A percentile compares a stretch with the other conserved stretches of the same genome.
These are phyloP conservation scores for Drosophila bipectinata DNA, from an alignment of 1,140 invertebrate genomes.

Conservation along the genomic window DNA sequence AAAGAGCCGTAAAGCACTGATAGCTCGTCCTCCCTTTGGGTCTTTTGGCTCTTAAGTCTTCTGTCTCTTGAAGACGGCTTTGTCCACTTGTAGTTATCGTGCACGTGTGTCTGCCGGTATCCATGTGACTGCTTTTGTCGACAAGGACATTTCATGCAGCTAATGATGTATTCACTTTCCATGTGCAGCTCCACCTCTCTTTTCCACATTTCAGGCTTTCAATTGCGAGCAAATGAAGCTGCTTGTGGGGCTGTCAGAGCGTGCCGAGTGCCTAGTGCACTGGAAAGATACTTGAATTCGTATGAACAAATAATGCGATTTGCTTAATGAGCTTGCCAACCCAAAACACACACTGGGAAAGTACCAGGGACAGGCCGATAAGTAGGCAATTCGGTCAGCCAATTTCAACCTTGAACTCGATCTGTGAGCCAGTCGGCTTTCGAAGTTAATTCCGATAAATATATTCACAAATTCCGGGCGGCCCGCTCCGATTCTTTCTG, in stretches of 20 bases:
- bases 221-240: constrained; percentile 73
- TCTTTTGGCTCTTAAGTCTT: constrained; percentile 42
- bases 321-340: constrained; percentile 66
- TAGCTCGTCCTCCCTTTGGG: constrained; percentile 17
- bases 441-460: constrained; percentile 61
- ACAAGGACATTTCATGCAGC: constrained; percentile 72
- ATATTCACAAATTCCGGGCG: constrained; percentile 57
- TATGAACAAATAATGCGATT: constrained; percentile 74
- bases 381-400: constrained; percentile 60
- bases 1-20: constrained; percentile 56
- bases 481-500: constrained; percentile 15
- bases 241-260: constrained; percentile 57
- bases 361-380: constrained; percentile 16
- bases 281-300: constrained; percentile 65
- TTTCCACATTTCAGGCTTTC: constrained; percentile 50
- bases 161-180: constrained; percentile 78
- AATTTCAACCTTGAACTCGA: constrained; percentile 64
- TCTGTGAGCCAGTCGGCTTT: constrained; percentile 18
- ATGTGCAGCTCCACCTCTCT: constrained; percentile 24
- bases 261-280: constrained; percentile 57
- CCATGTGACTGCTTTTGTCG: constrained; percentile 18
- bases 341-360: constrained; percentile 15
- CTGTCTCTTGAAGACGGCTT: constrained; percentile 41
- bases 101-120: not conserved
- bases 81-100: constrained; percentile 48